A percentile compares a stretch with the other conserved stretches of the same genome.
Conservation (phyloP, 2,113 vertebrate species). For the Dendropsophus ebraccatus region DNA sequence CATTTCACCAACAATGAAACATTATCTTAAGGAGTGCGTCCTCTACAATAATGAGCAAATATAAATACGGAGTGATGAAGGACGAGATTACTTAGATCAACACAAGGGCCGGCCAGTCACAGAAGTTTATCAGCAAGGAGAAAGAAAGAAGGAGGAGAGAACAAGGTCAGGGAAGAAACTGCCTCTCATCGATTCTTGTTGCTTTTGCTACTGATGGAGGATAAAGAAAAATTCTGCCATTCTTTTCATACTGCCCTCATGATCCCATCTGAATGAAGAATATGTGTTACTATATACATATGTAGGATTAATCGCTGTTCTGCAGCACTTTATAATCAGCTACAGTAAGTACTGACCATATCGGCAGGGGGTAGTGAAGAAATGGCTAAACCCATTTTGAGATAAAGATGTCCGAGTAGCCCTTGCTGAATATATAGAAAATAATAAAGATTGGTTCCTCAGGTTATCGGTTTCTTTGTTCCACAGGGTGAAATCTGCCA, state of each 20-base stretch:
- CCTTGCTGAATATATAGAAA: too few relatives aligned
- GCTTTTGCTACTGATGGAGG: background rate
- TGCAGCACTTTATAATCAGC: background rate
- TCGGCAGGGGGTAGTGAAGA: too few relatives aligned
- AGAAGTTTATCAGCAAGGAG: slow-evolving; percentile 22
- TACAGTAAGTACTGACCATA: too few relatives aligned
- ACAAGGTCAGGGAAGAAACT: background rate
- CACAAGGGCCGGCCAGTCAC: background rate
- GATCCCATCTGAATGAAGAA: background rate
- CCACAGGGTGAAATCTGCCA: too few relatives aligned
- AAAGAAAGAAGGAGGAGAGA: background rate
- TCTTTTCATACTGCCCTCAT: background rate
- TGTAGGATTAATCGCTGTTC: background rate
- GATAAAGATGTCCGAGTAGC: too few relatives aligned
- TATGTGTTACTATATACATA: too few relatives aligned
- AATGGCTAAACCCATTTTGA: too few relatives aligned
- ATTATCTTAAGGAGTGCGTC: background rate
- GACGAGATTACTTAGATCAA: slow-evolving; percentile 9
- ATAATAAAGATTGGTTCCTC: too few relatives aligned
- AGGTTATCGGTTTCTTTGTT: too few relatives aligned
- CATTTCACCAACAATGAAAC: background rate
- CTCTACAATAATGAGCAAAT: background rate
- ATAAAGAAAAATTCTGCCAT: background rate
- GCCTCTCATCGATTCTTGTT: background rate
- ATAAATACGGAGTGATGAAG: slow-evolving; percentile 1